Evolutionary conservation across 2,797 vertebrate genomes (phyloP).

Genomic region (Psittacula derbiana): DNA sequence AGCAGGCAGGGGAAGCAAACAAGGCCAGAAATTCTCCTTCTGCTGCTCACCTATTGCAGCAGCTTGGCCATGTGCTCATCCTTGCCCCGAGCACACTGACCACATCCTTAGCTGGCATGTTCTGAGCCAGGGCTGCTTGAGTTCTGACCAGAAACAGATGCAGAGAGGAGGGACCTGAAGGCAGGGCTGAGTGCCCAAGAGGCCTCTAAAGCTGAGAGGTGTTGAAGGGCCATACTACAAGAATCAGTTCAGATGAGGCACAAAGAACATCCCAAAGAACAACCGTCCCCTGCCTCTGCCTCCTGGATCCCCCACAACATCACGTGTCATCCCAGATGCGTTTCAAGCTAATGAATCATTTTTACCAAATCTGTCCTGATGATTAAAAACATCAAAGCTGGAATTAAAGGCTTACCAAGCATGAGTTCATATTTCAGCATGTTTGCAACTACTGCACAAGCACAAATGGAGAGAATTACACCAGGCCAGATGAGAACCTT

Average conservation of each 20-base stretch:
- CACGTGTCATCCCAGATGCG: neutral
- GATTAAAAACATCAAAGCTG: slow-evolving; percentile 69
- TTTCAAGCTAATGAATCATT: slow-evolving; percentile 60
- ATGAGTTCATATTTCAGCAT: slow-evolving; percentile 28
- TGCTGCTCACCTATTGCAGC: neutral
- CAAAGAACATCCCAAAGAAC: neutral
- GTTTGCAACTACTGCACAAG: slow-evolving; percentile 19
- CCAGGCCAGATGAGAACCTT: neutral
- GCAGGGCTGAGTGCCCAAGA: neutral
- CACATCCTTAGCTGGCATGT: neutral
- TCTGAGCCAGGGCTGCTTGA: neutral
- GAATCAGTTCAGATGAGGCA: neutral
- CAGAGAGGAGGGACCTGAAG: neutral
- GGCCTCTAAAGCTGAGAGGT: neutral
- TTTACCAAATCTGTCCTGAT: slow-evolving; percentile 33
- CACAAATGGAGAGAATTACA: slow-evolving; percentile 22
- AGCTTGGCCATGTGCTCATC: neutral
- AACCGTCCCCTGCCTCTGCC: neutral
- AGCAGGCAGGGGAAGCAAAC: neutral
- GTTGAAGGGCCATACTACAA: neutral
- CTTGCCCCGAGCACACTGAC: neutral
- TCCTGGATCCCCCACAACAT: neutral
- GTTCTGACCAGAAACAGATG: neutral
- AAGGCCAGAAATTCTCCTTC: neutral
- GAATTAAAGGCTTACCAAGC: slow-evolving; percentile 59